phyloP scores from a whole-genome alignment of 2,888 invertebrate genomes.

The Acheta domesticus region DNA sequence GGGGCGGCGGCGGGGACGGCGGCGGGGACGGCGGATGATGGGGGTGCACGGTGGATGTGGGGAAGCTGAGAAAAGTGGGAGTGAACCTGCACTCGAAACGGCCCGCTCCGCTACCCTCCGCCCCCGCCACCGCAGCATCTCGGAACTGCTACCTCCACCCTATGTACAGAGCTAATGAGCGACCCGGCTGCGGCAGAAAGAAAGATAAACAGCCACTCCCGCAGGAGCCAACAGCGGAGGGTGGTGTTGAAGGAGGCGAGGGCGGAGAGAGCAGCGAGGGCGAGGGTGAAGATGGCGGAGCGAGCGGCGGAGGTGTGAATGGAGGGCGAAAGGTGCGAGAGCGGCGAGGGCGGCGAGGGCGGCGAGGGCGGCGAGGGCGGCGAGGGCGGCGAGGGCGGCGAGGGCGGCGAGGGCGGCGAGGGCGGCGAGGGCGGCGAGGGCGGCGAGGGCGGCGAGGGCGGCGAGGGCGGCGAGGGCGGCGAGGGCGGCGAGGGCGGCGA shows the following conservation, averaged over 20 bases:
- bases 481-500: no score
- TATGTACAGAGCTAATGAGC: slow-evolving; percentile 18
- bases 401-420: no score
- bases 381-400: background rate
- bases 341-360: background rate
- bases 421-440: no score
- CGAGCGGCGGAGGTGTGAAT: background rate
- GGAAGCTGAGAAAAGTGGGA: no score
- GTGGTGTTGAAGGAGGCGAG: background rate
- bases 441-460: no score
- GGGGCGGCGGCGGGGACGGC: no score
- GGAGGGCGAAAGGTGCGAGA: background rate
- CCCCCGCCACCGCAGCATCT: background rate
- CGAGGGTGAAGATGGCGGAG: background rate
- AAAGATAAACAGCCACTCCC: slow-evolving; percentile 18
- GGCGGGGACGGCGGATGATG: no score
- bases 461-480: no score
- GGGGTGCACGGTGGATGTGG: no score
- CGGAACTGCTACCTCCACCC: background rate
- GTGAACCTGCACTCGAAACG: background rate
- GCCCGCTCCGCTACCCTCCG: background rate
- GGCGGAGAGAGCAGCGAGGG: background rate
- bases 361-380: background rate
- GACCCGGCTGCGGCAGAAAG: background rate
- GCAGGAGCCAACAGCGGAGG: background rate